Conservation (phyloP, 2,797 vertebrate species). For the Pseudotriccus pelzelni region DNA sequence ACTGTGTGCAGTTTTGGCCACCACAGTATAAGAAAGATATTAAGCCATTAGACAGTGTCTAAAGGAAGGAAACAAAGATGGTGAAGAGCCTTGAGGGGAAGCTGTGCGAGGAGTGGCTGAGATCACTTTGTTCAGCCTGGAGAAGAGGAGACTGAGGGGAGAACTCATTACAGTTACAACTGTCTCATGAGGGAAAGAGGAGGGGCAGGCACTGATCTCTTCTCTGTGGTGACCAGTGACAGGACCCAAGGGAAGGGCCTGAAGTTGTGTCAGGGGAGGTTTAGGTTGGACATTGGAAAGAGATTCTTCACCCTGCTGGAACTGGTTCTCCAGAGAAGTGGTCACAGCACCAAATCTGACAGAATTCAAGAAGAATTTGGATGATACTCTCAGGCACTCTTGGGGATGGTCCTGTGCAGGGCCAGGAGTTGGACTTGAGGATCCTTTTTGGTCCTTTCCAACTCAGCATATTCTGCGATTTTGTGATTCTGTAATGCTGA, state of each 20-base stretch:
- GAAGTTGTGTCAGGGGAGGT: background rate
- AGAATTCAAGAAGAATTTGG: background rate
- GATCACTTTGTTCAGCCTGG: background rate
- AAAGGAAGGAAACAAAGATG: background rate
- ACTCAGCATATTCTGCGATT: background rate
- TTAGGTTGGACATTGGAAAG: background rate
- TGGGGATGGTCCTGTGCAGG: background rate
- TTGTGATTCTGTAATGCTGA: background rate
- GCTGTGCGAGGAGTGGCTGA: background rate
- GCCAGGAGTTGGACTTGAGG: background rate
- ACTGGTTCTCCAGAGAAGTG: background rate
- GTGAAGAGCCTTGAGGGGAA: background rate
- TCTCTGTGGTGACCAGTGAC: background rate
- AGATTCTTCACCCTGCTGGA: background rate
- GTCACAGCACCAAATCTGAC: background rate
- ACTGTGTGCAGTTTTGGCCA: background rate
- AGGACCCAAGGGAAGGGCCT: background rate
- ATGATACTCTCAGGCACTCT: background rate
- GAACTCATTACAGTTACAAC: background rate
- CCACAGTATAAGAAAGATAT: background rate
- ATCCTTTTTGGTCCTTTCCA: background rate
- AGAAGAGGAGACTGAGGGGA: background rate
- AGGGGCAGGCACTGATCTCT: background rate
- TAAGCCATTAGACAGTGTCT: background rate
- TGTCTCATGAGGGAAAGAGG: background rate